These are phyloP conservation scores for Rhinogobio ventralis DNA, from an alignment of 2,797 vertebrate species.

Conservation along the genomic window DNA sequence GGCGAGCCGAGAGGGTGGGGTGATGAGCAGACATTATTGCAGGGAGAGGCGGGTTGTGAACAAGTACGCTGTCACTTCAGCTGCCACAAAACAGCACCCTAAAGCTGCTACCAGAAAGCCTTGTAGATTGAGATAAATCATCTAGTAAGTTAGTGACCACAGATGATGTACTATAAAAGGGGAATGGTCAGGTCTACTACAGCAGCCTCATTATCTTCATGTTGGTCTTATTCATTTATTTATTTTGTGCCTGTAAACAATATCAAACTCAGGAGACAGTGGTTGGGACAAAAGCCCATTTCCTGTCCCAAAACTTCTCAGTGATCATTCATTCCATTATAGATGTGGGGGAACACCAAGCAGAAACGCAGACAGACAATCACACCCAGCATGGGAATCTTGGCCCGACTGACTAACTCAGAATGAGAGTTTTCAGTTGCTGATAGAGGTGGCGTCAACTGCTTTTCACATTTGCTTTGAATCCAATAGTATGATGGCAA, in stretches of 20 bases:
- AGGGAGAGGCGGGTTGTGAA: conserved; percentile 45
- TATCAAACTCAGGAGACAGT: conserved; percentile 67
- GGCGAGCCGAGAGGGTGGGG: conserved; percentile 40
- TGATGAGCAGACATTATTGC: conserved; percentile 46
- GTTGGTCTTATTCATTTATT: not conserved
- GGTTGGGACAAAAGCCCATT: conserved; percentile 56
- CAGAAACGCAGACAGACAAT: conserved; percentile 61
- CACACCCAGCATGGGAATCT: conserved; percentile 54
- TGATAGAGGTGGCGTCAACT: conserved; percentile 43
- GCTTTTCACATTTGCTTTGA: conserved; percentile 18
- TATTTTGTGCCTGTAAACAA: conserved; percentile 67
- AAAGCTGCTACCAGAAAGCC: conserved; percentile 14
- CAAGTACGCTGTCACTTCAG: conserved; percentile 52
- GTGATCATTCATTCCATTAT: conserved; percentile 71
- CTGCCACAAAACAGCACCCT: conserved; percentile 46
- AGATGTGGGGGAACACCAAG: conserved; percentile 63
- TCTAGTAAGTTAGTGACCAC: conserved; percentile 9
- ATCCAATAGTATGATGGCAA: conserved; percentile 32
- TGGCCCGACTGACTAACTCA: conserved; percentile 16
- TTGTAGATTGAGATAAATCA: conserved; percentile 18
- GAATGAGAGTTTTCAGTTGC: conserved; percentile 26
- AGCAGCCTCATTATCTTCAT: not conserved
- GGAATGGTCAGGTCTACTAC: not conserved
- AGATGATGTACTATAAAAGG: conserved; percentile 13
- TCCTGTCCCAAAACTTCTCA: conserved; percentile 52